Conservation (phyloP, 2,797 vertebrate genomes). For the Notolepis coatsorum region DNA sequence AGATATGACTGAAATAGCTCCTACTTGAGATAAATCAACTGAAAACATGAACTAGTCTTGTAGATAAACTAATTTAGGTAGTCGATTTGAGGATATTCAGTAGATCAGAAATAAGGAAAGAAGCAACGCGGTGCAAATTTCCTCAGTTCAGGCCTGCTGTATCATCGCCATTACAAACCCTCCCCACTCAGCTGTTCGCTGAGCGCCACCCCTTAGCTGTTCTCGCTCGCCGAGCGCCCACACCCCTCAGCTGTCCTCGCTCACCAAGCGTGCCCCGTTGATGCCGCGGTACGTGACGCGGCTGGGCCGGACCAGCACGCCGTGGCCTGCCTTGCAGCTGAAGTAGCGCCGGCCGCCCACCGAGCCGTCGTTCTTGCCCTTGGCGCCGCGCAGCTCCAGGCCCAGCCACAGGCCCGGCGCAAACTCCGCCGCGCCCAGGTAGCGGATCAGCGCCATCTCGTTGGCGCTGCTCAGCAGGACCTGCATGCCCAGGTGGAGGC, state of each 20-base stretch:
- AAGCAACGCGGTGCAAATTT: not conserved
- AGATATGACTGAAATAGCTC: not conserved
- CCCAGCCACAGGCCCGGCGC: slow-evolving; percentile 93
- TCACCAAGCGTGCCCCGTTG: slow-evolving; percentile 89
- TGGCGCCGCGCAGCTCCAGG: slow-evolving; percentile 90
- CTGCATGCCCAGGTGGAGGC: slow-evolving; percentile 91
- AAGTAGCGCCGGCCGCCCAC: slow-evolving; percentile 93
- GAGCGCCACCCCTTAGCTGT: not conserved
- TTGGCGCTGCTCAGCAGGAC: slow-evolving; percentile 94
- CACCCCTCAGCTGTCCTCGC: slow-evolving; percentile 78
- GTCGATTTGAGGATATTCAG: not conserved
- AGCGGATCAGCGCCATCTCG: slow-evolving; percentile 93
- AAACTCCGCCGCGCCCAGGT: slow-evolving; percentile 91
- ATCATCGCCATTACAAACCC: not conserved
- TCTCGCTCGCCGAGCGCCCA: not conserved
- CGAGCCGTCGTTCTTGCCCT: slow-evolving; percentile 92
- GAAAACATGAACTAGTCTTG: not conserved
- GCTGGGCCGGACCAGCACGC: slow-evolving; percentile 93
- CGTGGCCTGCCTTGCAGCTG: slow-evolving; percentile 87
- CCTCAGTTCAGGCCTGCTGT: not conserved
- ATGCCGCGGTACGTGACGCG: slow-evolving; percentile 94
- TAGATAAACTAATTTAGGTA: slow-evolving; percentile 8
- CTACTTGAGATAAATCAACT: not conserved
- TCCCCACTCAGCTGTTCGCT: not conserved
- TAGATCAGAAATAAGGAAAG: slow-evolving; percentile 5